Base-by-base conservation (phyloP, 1,140 invertebrate species). In the Scaptomyza graminum region DNA sequence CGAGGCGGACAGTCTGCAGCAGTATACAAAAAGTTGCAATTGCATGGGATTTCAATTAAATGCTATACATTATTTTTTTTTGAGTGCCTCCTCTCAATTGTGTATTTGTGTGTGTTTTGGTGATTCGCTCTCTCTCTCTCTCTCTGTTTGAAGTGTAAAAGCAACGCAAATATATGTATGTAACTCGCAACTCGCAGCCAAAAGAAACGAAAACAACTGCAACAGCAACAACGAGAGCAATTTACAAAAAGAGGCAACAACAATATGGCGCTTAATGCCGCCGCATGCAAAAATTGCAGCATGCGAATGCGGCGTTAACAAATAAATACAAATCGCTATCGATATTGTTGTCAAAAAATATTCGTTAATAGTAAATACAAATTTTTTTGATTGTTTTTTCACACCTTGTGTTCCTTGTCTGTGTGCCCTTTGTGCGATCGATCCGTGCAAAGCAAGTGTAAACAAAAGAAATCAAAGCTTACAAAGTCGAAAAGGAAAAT, bases 201-300 rank as follows among this genome's bases (percentile, higher is more conserved):
- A 70, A 65, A 57, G 41, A 57, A 57, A 57, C 41, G 47, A 56
- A 64, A 64, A 65, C 43, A 65, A 57, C 63, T 31, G 43, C 37
- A 66, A 67, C 56, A 62, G 52, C 64, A 63, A 54, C 54, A 34
- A 62, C 43, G 62, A 71, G 61, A 63, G 51, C 41, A 68, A 61
- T 16, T 52, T 31, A 9, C 25, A 25, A 31, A 34, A n/a, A 70
- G 67, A 71, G 63, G 65, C 70, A 74, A 73, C 70, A 73, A 69
- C 70, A 74, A 70, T 74, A 74, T 74, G 71, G 71, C 71, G 71
- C 57, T 69, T 69, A 63, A 74, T 74, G 47, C 71, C 71, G 71
- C 71, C 66, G 71, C 71, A 74, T 70, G 71, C 59, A 25, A 63
- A 69, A 74, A 74, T 59, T 74, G 71, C 71, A 74, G 71, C 66